Conservation (phyloP, 2,113 vertebrate species). For the Oreamnos americanus region DNA sequence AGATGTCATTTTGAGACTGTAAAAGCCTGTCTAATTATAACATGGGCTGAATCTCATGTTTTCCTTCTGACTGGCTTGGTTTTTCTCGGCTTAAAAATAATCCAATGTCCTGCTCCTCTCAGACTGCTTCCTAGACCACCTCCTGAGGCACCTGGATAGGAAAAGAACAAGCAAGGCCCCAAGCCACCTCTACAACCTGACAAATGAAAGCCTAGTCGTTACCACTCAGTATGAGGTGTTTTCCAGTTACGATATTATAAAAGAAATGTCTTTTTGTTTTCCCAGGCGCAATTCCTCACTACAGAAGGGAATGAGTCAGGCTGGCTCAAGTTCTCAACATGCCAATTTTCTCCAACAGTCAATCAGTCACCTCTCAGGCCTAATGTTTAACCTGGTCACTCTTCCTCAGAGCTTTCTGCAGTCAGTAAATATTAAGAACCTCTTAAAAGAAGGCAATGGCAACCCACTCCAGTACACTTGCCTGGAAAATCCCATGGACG, state of each 20-base stretch:
- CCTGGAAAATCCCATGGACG: too few species aligned
- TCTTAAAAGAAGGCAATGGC: neutral
- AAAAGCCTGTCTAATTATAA: neutral
- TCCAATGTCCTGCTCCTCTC: neutral
- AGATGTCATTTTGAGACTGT: neutral
- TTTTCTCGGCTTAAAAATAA: conserved; percentile 31
- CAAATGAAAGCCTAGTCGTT: neutral
- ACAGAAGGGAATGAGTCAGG: neutral
- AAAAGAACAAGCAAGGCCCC: neutral
- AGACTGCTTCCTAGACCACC: neutral
- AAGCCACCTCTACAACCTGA: neutral
- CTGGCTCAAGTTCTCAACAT: neutral
- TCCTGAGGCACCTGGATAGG: neutral
- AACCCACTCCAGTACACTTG: too few species aligned
- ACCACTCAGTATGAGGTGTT: neutral
- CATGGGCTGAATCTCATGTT: neutral
- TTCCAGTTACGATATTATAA: neutral
- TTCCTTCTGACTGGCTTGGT: neutral
- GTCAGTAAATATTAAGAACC: neutral
- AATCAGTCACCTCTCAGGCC: neutral
- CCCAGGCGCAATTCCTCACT: neutral
- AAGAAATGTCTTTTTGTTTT: neutral
- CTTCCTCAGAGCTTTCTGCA: neutral
- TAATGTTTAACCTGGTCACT: neutral
- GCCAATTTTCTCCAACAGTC: neutral